A percentile compares a stretch with the other conserved stretches of the same genome.
Conservation (phyloP, 2,113 vertebrate species). For the Podocnemis expansa region DNA sequence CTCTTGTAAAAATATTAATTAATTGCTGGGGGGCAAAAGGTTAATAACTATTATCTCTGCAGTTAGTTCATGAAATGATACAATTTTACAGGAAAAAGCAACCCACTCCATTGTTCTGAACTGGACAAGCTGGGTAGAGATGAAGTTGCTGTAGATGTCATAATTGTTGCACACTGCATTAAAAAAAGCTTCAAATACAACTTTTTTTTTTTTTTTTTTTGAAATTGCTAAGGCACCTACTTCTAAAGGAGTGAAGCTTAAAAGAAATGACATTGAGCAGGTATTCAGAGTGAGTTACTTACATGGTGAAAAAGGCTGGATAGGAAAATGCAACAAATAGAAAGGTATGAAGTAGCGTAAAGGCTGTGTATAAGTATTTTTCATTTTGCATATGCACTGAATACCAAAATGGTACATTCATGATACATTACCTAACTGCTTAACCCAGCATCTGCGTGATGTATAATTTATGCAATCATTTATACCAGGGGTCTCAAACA, state of each 20-base stretch:
- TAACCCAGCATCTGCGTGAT: neutral
- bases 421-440: neutral
- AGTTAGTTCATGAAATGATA: neutral
- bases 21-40: neutral
- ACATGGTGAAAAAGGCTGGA: neutral
- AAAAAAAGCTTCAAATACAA: neutral
- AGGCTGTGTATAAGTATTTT: neutral
- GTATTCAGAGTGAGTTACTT: neutral
- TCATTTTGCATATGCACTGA: neutral
- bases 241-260: neutral
- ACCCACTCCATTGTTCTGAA: neutral
- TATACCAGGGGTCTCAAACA: too few relatives aligned
- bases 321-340: neutral
- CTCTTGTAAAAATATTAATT: neutral
- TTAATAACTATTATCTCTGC: neutral
- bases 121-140: neutral
- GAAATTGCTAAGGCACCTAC: neutral
- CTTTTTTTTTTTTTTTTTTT: neutral
- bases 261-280: neutral
- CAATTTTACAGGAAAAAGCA: neutral
- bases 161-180: neutral
- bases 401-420: neutral
- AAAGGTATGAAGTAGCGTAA: neutral
- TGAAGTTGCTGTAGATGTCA: neutral
- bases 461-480: neutral